Evolutionary conservation across 2,888 invertebrate genomes (phyloP), one percentile per base, ranked within the genome.

Genomic region (Pardosa pseudoannulata): DNA sequence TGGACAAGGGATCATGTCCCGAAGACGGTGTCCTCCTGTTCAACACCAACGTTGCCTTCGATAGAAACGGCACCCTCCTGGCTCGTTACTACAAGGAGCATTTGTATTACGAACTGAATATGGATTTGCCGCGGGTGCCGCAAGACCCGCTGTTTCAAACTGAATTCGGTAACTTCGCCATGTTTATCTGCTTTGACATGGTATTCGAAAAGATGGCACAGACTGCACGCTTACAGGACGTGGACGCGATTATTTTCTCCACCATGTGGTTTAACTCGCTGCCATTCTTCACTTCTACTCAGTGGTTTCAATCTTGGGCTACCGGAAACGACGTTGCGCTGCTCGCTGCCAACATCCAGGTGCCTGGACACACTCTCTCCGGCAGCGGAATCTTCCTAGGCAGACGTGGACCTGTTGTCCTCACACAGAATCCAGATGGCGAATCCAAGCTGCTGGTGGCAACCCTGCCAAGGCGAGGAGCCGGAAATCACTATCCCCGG

Each of bases 171-270:
- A 94, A 93, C 9, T 96, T 96, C 90, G 96, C 96, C 0, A 94
- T 95, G 89, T 95, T 95, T 90, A 94, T 95, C 68, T 97, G 97
- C 91, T 97, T 96, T 90, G 97, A 97, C 90, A 93, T 97, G 9
- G 91, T 96, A 89, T 96, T 95, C 92, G 93, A 94, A 89, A 92
- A 93, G 0, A 90, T 95, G 2, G 94, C 93, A n/a, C 94, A 95
- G 89, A 91, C 96, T 11, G 91, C 95, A 0, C 95, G 29, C 3
- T 11, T 1, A 11, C 0, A 28, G n/a, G 72, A 50, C 19, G 27
- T 95, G 0, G 94, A 93, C 19, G 94, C 95, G 89, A 91, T 96
- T 11, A 91, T 95, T 0, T 95, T 94, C 89, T 93, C 95, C 0
- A 94, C 95, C 0, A 94, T 95, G 91, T 97, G 97, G 96, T 95